Percentiles rank a stretch among this genome's conserved stretches.
Conservation (phyloP, 2,797 vertebrate genomes). For the Chiloscyllium punctatum region DNA sequence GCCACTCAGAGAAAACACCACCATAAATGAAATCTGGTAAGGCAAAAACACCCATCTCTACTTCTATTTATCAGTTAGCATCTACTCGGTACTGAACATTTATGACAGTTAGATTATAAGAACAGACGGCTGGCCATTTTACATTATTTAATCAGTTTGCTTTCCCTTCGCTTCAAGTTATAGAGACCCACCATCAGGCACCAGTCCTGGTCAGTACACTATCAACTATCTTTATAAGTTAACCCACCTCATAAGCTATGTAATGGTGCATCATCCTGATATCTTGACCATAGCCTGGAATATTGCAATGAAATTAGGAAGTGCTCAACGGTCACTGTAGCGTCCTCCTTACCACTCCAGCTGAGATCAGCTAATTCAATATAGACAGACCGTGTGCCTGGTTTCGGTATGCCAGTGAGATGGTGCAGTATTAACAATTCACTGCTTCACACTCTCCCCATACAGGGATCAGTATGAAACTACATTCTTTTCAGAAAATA, state of each 20-base stretch:
- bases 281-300: neutral
- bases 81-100: neutral
- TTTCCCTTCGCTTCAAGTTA: neutral
- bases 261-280: neutral
- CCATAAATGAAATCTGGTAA: constrained; percentile 83
- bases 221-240: neutral
- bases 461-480: neutral
- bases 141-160: neutral
- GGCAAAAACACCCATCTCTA: constrained; percentile 37
- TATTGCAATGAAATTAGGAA: neutral
- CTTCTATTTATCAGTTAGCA: neutral
- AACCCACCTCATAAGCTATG: neutral
- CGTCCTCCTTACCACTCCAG: neutral
- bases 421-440: neutral
- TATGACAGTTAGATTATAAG: neutral
- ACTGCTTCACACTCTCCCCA: neutral
- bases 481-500: neutral
- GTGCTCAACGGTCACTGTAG: neutral
- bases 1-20: constrained; percentile 66
- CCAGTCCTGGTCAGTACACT: neutral
- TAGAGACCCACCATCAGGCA: neutral
- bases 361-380: neutral
- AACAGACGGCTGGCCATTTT: neutral
- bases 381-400: neutral
- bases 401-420: neutral